These are phyloP conservation scores for Delphinus delphis DNA, from an alignment of 2,113 vertebrate species.

Conservation along the genomic window DNA sequence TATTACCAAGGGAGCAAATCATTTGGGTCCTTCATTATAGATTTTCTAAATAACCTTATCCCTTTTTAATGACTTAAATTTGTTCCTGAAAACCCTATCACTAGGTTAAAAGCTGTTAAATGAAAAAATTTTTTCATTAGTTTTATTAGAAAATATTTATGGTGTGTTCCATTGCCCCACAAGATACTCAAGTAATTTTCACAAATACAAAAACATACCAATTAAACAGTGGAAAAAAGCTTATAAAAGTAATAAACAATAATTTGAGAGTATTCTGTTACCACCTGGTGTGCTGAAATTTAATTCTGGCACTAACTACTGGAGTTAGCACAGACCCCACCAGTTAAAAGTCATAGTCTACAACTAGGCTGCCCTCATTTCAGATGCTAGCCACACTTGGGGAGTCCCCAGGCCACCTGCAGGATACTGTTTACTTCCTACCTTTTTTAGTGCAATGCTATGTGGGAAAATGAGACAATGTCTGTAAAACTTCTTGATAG, in stretches of 20 bases:
- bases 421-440: neutral
- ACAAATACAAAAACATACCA: neutral
- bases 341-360: neutral
- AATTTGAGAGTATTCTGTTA: constrained; percentile 2
- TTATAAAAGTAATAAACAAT: neutral
- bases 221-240: neutral
- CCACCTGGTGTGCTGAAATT: neutral
- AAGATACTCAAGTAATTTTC: neutral
- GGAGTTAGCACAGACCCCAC: neutral
- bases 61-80: constrained; percentile 35
- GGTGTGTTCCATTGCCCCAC: neutral
- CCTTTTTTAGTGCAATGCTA: neutral
- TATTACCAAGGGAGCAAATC: neutral
- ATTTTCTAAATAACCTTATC: constrained; percentile 23
- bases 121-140: neutral
- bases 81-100: neutral
- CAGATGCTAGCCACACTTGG: neutral
- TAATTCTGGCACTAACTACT: neutral
- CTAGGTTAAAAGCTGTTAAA: neutral
- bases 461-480: neutral
- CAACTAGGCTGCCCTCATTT: neutral
- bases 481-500: neutral
- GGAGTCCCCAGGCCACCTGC: neutral
- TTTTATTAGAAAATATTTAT: neutral
- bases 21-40: neutral